A percentile compares a stretch with the other conserved stretches of the same genome.
Evolutionary conservation across 2,797 vertebrate species (phyloP).

Genomic region (Argentina silus): DNA sequence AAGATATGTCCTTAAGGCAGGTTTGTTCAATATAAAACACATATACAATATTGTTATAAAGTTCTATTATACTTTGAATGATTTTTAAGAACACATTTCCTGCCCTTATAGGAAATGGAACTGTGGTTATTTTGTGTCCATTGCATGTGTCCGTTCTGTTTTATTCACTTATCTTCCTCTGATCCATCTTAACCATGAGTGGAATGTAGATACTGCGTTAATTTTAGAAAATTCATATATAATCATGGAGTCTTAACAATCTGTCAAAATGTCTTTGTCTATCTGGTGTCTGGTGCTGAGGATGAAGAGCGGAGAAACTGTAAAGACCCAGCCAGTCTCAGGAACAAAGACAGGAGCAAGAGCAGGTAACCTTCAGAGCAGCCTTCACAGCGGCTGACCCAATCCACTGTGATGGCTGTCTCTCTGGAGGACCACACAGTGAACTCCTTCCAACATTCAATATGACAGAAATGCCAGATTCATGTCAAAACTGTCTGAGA

Average conservation of each 20-base stretch:
- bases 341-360: neutral
- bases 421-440: slow-evolving; percentile 40
- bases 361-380: slow-evolving; percentile 28
- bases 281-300: neutral
- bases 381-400: slow-evolving; percentile 31
- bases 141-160: too few species aligned
- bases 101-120: neutral
- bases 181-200: too few species aligned
- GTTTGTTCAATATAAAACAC: neutral
- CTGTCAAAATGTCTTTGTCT: neutral
- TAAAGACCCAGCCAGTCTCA: neutral
- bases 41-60: neutral
- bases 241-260: too few species aligned
- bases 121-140: neutral
- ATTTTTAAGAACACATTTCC: too few species aligned
- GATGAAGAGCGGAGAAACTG: neutral
- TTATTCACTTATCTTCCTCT: too few species aligned
- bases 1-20: slow-evolving; percentile 6
- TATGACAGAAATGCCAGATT: slow-evolving; percentile 70
- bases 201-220: too few species aligned
- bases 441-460: slow-evolving; percentile 66
- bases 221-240: too few species aligned
- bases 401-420: slow-evolving; percentile 37
- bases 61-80: too few species aligned
- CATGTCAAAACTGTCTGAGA: slow-evolving; percentile 71